Evolutionary conservation across 92 coral and sea anemone genomes (phyloP), one percentile per base, ranked within the genome.

Genomic region (Parazoanthus swiftii): DNA sequence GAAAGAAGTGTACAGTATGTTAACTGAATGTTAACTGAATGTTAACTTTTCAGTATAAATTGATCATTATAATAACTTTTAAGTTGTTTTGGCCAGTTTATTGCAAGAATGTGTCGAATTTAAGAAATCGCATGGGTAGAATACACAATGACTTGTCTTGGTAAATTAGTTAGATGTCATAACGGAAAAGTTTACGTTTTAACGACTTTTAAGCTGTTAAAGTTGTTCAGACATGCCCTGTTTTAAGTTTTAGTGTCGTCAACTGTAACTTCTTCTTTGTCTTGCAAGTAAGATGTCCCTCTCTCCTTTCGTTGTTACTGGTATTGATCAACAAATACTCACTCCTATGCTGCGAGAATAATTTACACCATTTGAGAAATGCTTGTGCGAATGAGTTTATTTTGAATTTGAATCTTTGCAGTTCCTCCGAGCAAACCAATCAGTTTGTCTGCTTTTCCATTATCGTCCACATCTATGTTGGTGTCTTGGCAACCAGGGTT

Each of bases 401-500:
- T 63, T 14, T 50, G 26, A 63, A 3, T 65, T 25, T 88, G 35
- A 16, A 80, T 83, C 6, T 56, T 56, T 76, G 29, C 65, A 97
- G 99, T 95, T 58, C 94, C 94, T 59, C 99, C 99, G n/a, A 88
- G 91, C 85, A 85, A 90, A 23, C 99, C 97, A 4, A 9, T 86
- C 39, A 68, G 81, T 88, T 72, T 97, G 4, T 86, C 84, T 0
- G 94, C 95, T 59, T 43, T 70, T 44, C 89, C 96, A 5, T 71
- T 86, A 20, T 91, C 99, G 38, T 94, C 98, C 21, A 89, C 93
- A 37, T 90, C 93, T 23, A 81, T 97, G 82, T 84, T 92, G 90
- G 89, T 97, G 89, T 90, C 92, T 72, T 97, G 99, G 99, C 91
- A 88, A 85, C 94, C 94, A 85, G 94, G 94, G 10, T 97, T 93